Conservation (phyloP, 2,797 vertebrate genomes). For the Pyrocephalus nanus region DNA sequence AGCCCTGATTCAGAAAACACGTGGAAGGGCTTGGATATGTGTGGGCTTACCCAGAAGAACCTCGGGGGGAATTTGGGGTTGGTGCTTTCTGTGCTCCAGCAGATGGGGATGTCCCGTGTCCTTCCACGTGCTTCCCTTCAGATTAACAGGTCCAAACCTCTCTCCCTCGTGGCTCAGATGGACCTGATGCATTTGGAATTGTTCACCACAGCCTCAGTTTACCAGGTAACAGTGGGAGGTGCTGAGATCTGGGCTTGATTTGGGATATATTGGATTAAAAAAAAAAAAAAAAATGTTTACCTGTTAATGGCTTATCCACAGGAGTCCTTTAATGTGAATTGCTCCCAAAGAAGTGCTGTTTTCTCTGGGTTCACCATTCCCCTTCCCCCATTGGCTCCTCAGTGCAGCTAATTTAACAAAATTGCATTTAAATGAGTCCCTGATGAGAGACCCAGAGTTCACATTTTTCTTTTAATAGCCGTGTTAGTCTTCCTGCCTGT, state of each 20-base stretch:
- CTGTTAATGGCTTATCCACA: constrained; percentile 21
- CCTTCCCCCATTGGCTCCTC: constrained; percentile 53
- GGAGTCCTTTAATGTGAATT: constrained; percentile 21
- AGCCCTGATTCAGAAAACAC: background rate
- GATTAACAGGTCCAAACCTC: background rate
- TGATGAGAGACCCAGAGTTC: constrained; percentile 74
- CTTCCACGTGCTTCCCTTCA: too few relatives aligned
- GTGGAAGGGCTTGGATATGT: background rate
- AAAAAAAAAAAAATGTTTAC: constrained; percentile 1
- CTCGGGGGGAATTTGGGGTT: too few relatives aligned
- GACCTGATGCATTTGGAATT: background rate
- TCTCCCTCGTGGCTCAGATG: background rate
- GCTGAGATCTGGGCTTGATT: background rate
- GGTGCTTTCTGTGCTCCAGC: too few relatives aligned
- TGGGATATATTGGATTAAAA: background rate
- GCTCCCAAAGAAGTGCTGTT: constrained; percentile 35
- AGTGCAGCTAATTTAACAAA: constrained; percentile 74
- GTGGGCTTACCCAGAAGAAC: background rate
- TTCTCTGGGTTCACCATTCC: constrained; percentile 60
- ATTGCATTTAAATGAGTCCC: constrained; percentile 77
- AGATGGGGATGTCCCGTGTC: too few relatives aligned
- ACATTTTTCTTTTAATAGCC: constrained; percentile 78
- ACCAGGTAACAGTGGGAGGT: background rate
- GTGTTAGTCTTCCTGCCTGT: constrained; percentile 75
- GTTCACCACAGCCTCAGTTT: background rate